These are phyloP conservation scores for Heliconius sara DNA, from an alignment of 2,888 invertebrate species.

Conservation along the genomic window DNA sequence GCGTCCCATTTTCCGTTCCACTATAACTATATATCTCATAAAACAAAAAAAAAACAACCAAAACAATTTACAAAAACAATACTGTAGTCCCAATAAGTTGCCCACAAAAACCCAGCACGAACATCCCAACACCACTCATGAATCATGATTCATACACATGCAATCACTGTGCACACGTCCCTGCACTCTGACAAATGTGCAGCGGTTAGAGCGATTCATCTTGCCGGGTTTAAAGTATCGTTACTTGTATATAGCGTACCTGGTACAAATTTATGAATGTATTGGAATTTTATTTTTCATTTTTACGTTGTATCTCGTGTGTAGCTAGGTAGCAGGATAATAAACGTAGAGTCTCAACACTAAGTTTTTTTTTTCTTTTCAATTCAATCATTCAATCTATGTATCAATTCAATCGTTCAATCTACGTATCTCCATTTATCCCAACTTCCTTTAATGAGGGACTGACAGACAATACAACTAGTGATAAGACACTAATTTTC, in stretches of 20 bases:
- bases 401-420: too few species aligned
- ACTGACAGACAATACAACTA: too few species aligned
- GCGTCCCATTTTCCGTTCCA: too few species aligned
- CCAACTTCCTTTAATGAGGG: too few species aligned
- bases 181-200: slow-evolving; percentile 48
- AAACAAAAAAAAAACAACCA: neutral
- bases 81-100: neutral
- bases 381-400: too few species aligned
- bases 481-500: too few species aligned
- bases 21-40: neutral
- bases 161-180: slow-evolving; percentile 49
- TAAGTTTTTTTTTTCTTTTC: too few species aligned
- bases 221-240: slow-evolving; percentile 39
- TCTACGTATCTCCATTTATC: too few species aligned
- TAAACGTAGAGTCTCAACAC: too few species aligned
- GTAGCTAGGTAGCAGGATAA: too few species aligned
- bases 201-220: slow-evolving; percentile 42
- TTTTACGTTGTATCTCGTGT: too few species aligned
- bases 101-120: neutral
- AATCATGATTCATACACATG: slow-evolving; percentile 50
- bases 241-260: slow-evolving; percentile 29
- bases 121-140: slow-evolving; percentile 4
- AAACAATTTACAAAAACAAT: neutral
- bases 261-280: neutral
- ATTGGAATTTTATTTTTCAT: neutral